Percentiles rank a stretch among this genome's conserved stretches.
Conservation (phyloP, 2,888 invertebrate genomes). For the Lithophane semibrunnea region DNA sequence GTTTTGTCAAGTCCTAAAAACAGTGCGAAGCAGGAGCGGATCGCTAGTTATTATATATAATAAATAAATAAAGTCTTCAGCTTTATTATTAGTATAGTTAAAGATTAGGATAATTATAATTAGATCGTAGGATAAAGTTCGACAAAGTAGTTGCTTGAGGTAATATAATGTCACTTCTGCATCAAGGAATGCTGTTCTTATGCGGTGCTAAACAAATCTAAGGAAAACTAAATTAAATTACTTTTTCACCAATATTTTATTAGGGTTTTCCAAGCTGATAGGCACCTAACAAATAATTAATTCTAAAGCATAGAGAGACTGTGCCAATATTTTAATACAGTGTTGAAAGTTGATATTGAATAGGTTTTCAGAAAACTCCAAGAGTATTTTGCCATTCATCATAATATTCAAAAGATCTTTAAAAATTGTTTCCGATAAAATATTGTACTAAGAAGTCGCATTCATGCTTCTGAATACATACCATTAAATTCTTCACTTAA, state of each 20-base stretch:
- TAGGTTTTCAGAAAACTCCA: background rate
- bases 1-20: too few species aligned
- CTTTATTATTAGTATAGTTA: too few species aligned
- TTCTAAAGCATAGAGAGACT: conserved; percentile 3
- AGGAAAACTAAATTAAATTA: background rate
- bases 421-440: background rate
- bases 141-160: too few species aligned
- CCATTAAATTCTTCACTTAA: background rate
- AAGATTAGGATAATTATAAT: too few species aligned
- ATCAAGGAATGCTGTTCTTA: background rate
- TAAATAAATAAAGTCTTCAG: background rate
- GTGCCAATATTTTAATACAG: background rate
- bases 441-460: background rate
- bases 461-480: background rate
- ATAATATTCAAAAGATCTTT: conserved; percentile 4
- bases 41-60: too few species aligned
- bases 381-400: background rate
- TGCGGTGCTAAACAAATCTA: background rate
- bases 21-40: too few species aligned
- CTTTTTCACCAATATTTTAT: background rate
- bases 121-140: too few species aligned
- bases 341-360: background rate
- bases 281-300: background rate
- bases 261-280: background rate
- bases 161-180: background rate